Evolutionary conservation across 2,888 invertebrate species (phyloP).

Genomic region (Sepiola atlantica): DNA sequence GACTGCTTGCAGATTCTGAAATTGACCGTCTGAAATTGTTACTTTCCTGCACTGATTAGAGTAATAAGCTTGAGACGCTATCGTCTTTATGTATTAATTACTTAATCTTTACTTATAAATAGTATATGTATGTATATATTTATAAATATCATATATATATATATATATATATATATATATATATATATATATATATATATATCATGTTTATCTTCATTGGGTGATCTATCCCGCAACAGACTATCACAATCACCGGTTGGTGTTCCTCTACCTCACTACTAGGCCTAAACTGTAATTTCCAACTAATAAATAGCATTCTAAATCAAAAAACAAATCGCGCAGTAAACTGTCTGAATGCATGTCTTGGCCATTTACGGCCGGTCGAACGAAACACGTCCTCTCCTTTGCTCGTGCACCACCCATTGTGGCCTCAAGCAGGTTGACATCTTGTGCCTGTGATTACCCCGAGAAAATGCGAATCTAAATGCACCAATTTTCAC

Average conservation of each 20-base stretch:
- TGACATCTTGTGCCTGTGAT: constrained; percentile 6
- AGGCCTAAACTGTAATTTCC: neutral
- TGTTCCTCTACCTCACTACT: neutral
- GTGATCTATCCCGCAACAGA: neutral
- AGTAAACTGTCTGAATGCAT: neutral
- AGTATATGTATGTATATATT: too few species aligned
- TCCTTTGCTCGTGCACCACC: neutral
- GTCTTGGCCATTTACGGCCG: neutral
- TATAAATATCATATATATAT: too few species aligned
- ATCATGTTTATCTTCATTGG: neutral
- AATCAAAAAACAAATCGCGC: neutral
- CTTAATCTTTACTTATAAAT: too few species aligned
- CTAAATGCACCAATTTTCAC: constrained; percentile 4
- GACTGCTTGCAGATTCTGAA: too few species aligned
- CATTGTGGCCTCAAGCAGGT: constrained; percentile 32
- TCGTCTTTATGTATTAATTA: too few species aligned
- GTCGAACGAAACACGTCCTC: too few species aligned
- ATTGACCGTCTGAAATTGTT: too few species aligned
- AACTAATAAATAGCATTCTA: neutral
- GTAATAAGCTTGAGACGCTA: too few species aligned
- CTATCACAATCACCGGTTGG: neutral
- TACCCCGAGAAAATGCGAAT: neutral
- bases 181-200: too few species aligned
- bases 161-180: too few species aligned
- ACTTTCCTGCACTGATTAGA: too few species aligned